Evolutionary conservation across 1,140 invertebrate genomes (phyloP).

Genomic region (Himalopsyche phryganea): DNA sequence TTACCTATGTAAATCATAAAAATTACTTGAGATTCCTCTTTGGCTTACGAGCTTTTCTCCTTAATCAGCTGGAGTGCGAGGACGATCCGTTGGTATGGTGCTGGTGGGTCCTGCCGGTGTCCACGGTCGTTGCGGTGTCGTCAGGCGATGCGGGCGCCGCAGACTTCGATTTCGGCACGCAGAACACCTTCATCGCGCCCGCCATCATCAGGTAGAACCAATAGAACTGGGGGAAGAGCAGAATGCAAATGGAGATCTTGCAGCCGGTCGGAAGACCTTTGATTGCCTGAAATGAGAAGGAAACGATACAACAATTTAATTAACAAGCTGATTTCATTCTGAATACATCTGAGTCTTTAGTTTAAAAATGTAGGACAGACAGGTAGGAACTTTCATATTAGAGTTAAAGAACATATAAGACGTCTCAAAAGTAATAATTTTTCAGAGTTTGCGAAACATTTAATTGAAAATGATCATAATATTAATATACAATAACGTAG

Average conservation of each 20-base stretch:
- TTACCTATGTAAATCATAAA: too few relatives aligned
- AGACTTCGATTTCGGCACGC: slow-evolving; percentile 8
- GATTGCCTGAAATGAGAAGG: slow-evolving; percentile 47
- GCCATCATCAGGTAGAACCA: slow-evolving; percentile 67
- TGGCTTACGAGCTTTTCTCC: slow-evolving; percentile 9
- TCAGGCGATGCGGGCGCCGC: background rate
- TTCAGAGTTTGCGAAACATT: too few relatives aligned
- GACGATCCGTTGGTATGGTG: slow-evolving; percentile 9
- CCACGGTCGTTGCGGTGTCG: background rate
- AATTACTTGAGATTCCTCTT: slow-evolving; percentile 5
- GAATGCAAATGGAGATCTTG: slow-evolving; percentile 60
- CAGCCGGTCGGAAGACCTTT: slow-evolving; percentile 56
- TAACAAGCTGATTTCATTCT: too few relatives aligned
- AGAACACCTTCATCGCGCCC: slow-evolving; percentile 58
- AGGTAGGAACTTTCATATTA: too few relatives aligned
- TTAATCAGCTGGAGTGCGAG: slow-evolving; percentile 29
- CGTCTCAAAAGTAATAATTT: too few relatives aligned
- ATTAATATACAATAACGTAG: too few relatives aligned
- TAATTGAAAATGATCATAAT: too few relatives aligned
- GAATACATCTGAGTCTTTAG: too few relatives aligned
- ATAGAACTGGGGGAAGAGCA: slow-evolving; percentile 65
- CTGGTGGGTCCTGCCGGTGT: background rate
- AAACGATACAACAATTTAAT: too few relatives aligned
- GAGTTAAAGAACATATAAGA: too few relatives aligned
- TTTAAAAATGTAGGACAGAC: too few relatives aligned